Evolutionary conservation across 64 coral and sea anemone genomes (phyloP).

Genomic region (Dendrophyllia cribrosa): DNA sequence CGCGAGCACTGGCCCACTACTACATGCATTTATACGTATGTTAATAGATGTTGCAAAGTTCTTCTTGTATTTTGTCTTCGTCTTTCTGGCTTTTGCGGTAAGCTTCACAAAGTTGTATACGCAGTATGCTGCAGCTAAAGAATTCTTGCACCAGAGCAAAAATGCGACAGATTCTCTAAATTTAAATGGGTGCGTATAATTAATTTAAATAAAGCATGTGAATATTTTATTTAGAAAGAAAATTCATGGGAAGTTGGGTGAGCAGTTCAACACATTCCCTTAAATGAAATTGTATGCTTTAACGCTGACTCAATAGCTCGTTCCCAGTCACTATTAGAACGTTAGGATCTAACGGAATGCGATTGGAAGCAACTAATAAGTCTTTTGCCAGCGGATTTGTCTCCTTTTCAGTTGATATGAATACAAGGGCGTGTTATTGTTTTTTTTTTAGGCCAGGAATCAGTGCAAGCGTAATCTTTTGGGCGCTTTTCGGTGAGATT

Average conservation of each 20-base stretch:
- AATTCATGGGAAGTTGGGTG: too few species aligned
- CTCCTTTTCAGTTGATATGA: too few species aligned
- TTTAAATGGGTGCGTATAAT: not conserved
- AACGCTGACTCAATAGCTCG: too few species aligned
- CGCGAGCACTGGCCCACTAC: not conserved
- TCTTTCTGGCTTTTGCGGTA: conserved; percentile 17
- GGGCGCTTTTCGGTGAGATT: not conserved
- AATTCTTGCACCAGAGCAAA: not conserved
- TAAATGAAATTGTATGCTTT: too few species aligned
- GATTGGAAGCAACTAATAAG: too few species aligned
- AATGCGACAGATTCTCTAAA: not conserved
- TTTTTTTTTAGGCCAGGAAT: not conserved
- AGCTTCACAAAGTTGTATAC: conserved; percentile 20
- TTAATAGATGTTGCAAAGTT: conserved; percentile 14
- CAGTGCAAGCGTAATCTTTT: not conserved
- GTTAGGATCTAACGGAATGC: too few species aligned
- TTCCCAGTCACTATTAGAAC: too few species aligned
- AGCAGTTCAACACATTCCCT: too few species aligned
- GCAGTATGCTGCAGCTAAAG: not conserved
- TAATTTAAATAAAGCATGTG: not conserved
- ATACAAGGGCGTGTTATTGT: not conserved
- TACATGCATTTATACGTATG: conserved; percentile 14
- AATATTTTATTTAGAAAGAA: too few species aligned
- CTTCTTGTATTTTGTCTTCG: conserved; percentile 14
- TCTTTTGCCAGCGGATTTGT: too few species aligned